These are phyloP conservation scores for Monochamus alternatus DNA, from an alignment of 2,888 invertebrate genomes.

Conservation along the genomic window DNA sequence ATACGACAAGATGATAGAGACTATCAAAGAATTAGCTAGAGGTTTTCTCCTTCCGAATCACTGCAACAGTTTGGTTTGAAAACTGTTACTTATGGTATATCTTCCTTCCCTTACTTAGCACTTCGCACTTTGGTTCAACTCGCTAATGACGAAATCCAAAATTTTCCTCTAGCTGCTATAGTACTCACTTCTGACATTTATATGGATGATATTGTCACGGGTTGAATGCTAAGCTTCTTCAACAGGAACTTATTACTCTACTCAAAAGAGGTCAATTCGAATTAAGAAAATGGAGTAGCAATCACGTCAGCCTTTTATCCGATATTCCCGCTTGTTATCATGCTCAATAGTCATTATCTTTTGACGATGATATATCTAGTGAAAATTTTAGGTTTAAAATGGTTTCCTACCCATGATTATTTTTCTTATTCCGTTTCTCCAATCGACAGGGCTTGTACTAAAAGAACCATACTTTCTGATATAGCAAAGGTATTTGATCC, in stretches of 20 bases:
- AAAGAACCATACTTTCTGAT: neutral
- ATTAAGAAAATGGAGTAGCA: slow-evolving; percentile 25
- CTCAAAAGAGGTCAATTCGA: slow-evolving; percentile 9
- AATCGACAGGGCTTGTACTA: neutral
- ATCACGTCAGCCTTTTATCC: neutral
- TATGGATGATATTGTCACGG: slow-evolving; percentile 12
- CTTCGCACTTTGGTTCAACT: slow-evolving; percentile 2
- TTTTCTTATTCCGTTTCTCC: neutral
- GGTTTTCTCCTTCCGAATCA: neutral
- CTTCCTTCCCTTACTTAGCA: slow-evolving; percentile 1
- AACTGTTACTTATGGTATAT: neutral
- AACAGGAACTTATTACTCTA: neutral
- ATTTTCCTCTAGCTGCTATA: neutral
- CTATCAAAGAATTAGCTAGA: neutral
- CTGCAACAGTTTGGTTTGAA: neutral
- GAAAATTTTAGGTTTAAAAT: slow-evolving; percentile 18
- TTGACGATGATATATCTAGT: slow-evolving; percentile 1
- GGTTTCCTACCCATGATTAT: neutral
- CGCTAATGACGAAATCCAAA: neutral
- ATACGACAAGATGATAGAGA: neutral
- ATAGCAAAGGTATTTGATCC: neutral
- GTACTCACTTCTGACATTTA: slow-evolving; percentile 2
- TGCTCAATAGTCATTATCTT: neutral
- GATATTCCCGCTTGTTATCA: slow-evolving; percentile 3
- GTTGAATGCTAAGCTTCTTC: neutral